Percentiles rank a stretch among this genome's conserved stretches.
phyloP scores from a whole-genome alignment of 1,140 invertebrate genomes.

The Uloborus diversus region DNA sequence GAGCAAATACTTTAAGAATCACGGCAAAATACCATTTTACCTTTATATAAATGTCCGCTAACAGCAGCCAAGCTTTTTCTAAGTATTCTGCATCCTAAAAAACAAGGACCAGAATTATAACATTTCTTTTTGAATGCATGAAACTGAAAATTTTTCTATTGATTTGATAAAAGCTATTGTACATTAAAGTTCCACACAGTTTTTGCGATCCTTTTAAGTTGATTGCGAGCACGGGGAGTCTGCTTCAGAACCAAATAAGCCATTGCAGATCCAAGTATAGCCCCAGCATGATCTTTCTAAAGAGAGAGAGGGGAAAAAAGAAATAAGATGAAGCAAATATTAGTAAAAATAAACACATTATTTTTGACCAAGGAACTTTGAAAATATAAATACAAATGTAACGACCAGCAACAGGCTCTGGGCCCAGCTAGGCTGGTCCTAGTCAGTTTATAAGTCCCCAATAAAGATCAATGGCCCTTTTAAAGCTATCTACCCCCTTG shows the following conservation, averaged over 20 bases:
- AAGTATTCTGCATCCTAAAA: constrained; percentile 88
- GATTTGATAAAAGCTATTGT: neutral
- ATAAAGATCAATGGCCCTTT: too few relatives aligned
- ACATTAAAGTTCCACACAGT: constrained; percentile 86
- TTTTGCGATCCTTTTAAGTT: constrained; percentile 89
- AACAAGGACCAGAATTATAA: neutral
- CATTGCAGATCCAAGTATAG: constrained; percentile 86
- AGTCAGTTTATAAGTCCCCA: too few relatives aligned
- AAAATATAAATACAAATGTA: too few relatives aligned
- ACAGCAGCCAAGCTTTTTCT: constrained; percentile 91
- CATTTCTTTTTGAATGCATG: too few relatives aligned
- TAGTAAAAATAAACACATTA: too few relatives aligned
- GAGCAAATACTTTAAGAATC: too few relatives aligned
- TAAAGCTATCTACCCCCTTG: too few relatives aligned
- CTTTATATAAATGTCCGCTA: constrained; percentile 89
- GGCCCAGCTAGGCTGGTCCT: too few relatives aligned
- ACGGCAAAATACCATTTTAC: too few relatives aligned
- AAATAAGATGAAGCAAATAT: too few relatives aligned
- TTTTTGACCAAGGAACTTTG: too few relatives aligned
- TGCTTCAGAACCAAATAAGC: constrained; percentile 87
- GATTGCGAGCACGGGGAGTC: constrained; percentile 86
- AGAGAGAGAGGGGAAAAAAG: constrained; percentile 62
- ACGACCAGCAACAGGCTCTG: too few relatives aligned
- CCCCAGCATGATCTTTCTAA: constrained; percentile 79
- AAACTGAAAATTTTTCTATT: neutral